Base-by-base conservation (phyloP, 37 sponge, comb jelly and placozoan species). In the Haliclona indistincta region DNA sequence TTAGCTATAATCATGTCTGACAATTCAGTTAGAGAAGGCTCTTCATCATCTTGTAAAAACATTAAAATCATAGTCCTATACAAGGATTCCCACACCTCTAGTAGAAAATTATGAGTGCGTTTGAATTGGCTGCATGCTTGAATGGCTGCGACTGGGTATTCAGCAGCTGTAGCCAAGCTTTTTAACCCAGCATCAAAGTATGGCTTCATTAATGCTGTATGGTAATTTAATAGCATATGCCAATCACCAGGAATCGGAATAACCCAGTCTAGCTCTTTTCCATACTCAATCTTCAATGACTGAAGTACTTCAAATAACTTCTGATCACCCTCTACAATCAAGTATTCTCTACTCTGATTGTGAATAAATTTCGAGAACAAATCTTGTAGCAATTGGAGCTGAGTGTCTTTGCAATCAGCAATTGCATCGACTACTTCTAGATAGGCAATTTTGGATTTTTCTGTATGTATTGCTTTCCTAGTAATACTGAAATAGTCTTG, bases 61-160 rank as follows among this genome's bases (percentile, higher is more conserved):
- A 35, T 58, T n/a, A 23, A 6, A n/a, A 58, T 20, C 60, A 58
- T 58, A 23, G 60, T n/a, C 6, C 60, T 8, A 58, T 58, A 58
- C 13, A 58, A 6, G 11, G 60, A 11, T 26, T 58, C 60, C 60
- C 60, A 58, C 7, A 20, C 60, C n/a, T 58, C 60, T 20, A 58
- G 13, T 58, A 58, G 11, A 20, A 58, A 58, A 3, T 74, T 6
- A 23, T 74, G 75, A 10, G 67, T 74, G 35, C 75, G 29, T 63
- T 61, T 74, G 63, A 74, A 74, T 60, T 74, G 75, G 2, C 75
- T 54, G 38, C 63, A 61, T 22, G 45, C 38, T 38, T 58, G 63
- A 3, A 74, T 62, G 5, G 75, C 35, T 41, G 63, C 64, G 8
- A 61, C 33, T 62, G 42, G 63, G 38, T 74, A 74, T n/a, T 63